Evolutionary conservation across 2,113 vertebrate species (phyloP), one percentile per base, ranked within the genome.

Genomic region (Heterocephalus glaber): DNA sequence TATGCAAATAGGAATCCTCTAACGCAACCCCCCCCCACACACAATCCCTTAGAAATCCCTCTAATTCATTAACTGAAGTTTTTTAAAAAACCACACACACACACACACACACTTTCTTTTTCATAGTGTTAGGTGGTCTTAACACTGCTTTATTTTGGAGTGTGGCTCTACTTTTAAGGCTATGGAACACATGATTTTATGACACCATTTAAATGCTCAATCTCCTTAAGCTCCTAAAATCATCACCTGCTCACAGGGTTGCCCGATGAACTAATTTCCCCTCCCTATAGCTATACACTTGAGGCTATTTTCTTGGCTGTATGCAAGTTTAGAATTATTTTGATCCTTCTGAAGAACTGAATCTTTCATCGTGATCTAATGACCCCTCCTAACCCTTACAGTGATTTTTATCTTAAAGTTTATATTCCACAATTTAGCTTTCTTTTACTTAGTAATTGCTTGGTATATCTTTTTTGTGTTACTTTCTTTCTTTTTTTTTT

Each of bases 11-110:
- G 33, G 52, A 84, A 68, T 80, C 56, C 80, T 92, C 88, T 68
- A 79, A 79, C 17, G 65, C n/a, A n/a, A n/a, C 38, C 58, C 17
- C 49, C n/a, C 70, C 24, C 72, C 38, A n/a, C n/a, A n/a, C 54
- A 66, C 47, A 30, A 41, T 85, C 90, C 92, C 66, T 94, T 90
- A 96, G 95, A 94, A 95, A 93, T 89, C 72, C 92, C 86, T 95
- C 90, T 97, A 97, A 97, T 97, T 98, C 94, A 96, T 98, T 97
- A 95, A 94, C 70, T 97, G 86, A 81, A 90, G 66, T 95, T 95
- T 77, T n/a, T n/a, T n/a, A n/a, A n/a, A n/a, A n/a, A n/a, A n/a
- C n/a, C 58, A 58, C 58, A 58, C 58, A 58, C 58, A 76, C 68
- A 56, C 86, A 68, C 58, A 79, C 66, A 91, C 8, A 60, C 52